Evolutionary conservation across 30 jellyfish, hydroid and myxozoan species (phyloP).

Genomic region (Aurelia sp.): DNA sequence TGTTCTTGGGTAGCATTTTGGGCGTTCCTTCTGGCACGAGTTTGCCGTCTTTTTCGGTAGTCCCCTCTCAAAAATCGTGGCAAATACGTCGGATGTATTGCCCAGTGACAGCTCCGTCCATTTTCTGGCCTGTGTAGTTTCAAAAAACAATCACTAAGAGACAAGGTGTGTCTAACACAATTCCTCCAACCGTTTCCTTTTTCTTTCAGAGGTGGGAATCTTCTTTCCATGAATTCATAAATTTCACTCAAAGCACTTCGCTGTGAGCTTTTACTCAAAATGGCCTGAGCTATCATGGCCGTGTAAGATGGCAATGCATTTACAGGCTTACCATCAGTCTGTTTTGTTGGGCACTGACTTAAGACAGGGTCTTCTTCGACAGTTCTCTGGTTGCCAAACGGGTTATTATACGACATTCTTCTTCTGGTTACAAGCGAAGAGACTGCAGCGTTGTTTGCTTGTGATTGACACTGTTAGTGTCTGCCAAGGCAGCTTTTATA

Average conservation of each 20-base stretch:
- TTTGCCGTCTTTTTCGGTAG: constrained; percentile 46
- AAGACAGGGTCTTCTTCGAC: too few species aligned
- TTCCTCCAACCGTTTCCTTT: constrained; percentile 99
- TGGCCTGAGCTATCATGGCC: constrained; percentile 99
- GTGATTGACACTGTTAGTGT: too few species aligned
- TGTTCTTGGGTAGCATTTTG: too few species aligned
- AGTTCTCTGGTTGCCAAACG: too few species aligned
- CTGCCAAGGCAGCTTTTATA: too few species aligned
- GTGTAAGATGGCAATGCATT: constrained; percentile 46
- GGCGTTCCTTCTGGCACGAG: too few species aligned
- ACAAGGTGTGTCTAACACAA: constrained; percentile 97
- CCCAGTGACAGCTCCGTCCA: constrained; percentile 99
- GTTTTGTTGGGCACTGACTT: too few species aligned
- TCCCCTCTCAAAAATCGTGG: constrained; percentile 77
- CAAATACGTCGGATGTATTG: constrained; percentile 96
- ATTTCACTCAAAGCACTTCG: constrained; percentile 89
- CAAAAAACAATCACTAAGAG: constrained; percentile 94
- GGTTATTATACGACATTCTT: too few species aligned
- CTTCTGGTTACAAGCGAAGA: too few species aligned
- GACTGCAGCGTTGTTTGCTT: too few species aligned
- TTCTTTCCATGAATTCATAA: constrained; percentile 88
- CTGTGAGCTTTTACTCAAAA: constrained; percentile 78
- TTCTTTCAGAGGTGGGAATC: constrained; percentile 78
- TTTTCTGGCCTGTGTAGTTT: constrained; percentile 96
- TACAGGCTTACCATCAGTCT: constrained; percentile 31